Conservation (phyloP, 2,888 invertebrate species). For the Tiliacea citrago region DNA sequence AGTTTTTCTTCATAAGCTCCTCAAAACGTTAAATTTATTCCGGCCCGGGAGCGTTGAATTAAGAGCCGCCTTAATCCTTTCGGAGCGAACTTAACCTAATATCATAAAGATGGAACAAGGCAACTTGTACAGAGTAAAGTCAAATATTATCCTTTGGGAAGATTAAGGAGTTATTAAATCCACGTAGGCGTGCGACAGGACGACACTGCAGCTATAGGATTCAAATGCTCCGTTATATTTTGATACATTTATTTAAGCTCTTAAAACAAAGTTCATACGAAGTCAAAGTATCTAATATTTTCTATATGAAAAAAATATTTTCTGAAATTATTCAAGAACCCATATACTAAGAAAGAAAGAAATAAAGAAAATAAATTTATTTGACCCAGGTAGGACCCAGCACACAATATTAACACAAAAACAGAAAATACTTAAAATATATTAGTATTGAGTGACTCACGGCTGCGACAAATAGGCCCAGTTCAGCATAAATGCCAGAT, state of each 20-base stretch:
- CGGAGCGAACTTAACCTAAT: slow-evolving; percentile 88
- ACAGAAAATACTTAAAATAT: too few relatives aligned
- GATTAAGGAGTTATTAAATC: slow-evolving; percentile 88
- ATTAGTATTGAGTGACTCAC: too few relatives aligned
- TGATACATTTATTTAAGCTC: slow-evolving; percentile 36
- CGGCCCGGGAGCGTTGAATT: slow-evolving; percentile 88
- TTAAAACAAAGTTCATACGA: slow-evolving; percentile 8
- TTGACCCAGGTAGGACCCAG: too few relatives aligned
- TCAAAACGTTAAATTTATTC: slow-evolving; percentile 89
- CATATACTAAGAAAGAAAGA: too few relatives aligned
- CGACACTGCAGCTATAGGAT: slow-evolving; percentile 51
- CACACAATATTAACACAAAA: too few relatives aligned
- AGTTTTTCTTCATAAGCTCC: slow-evolving; percentile 89
- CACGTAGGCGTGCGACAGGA: slow-evolving; percentile 66
- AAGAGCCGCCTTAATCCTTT: slow-evolving; percentile 89
- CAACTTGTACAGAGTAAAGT: slow-evolving; percentile 88
- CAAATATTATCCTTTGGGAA: slow-evolving; percentile 88
- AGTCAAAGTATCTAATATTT: slow-evolving; percentile 1
- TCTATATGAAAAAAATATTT: background rate
- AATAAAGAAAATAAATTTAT: too few relatives aligned
- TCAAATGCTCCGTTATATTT: slow-evolving; percentile 29
- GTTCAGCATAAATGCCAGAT: too few relatives aligned
- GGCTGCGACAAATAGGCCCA: too few relatives aligned
- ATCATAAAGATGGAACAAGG: slow-evolving; percentile 89
- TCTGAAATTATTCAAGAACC: too few relatives aligned